Percentiles rank a stretch among this genome's conserved stretches.
These are phyloP conservation scores for Ennomos erosarius DNA, from an alignment of 2,888 invertebrate species.

Conservation along the genomic window DNA sequence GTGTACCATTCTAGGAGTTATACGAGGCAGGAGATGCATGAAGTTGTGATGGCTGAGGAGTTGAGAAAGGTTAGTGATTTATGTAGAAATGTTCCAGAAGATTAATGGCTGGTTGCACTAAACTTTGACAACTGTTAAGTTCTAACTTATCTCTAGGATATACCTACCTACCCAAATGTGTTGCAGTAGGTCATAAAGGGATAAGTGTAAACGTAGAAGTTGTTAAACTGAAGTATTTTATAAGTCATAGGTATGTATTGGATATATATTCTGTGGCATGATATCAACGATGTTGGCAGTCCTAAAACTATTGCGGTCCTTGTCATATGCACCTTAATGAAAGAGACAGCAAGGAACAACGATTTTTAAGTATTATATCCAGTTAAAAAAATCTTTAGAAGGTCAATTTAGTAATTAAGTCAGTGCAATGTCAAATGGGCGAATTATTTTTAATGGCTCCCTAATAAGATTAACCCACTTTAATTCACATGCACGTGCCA, in stretches of 20 bases:
- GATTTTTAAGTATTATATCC: too few species aligned
- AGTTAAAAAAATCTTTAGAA: too few species aligned
- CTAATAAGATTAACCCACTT: neutral
- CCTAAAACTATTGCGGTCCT: neutral
- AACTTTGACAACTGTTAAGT: too few species aligned
- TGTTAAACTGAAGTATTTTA: too few species aligned
- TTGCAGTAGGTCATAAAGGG: too few species aligned
- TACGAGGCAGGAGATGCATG: conserved; percentile 87
- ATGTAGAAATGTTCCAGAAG: neutral
- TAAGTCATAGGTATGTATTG: too few species aligned
- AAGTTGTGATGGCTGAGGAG: conserved; percentile 92
- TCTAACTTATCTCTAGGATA: too few species aligned
- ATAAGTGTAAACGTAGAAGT: too few species aligned
- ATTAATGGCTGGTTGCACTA: too few species aligned
- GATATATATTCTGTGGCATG: too few species aligned
- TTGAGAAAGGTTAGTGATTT: conserved; percentile 85
- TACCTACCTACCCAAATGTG: too few species aligned
- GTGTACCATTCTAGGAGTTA: conserved; percentile 86
- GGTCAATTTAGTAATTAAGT: neutral
- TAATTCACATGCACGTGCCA: neutral
- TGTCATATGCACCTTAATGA: neutral
- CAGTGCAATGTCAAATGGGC: conserved; percentile 6
- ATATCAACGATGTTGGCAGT: too few species aligned
- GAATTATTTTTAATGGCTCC: conserved; percentile 7
- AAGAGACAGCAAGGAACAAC: neutral